These are phyloP conservation scores for Chaetops frenatus DNA, from an alignment of 2,113 vertebrate genomes.

Conservation along the genomic window DNA sequence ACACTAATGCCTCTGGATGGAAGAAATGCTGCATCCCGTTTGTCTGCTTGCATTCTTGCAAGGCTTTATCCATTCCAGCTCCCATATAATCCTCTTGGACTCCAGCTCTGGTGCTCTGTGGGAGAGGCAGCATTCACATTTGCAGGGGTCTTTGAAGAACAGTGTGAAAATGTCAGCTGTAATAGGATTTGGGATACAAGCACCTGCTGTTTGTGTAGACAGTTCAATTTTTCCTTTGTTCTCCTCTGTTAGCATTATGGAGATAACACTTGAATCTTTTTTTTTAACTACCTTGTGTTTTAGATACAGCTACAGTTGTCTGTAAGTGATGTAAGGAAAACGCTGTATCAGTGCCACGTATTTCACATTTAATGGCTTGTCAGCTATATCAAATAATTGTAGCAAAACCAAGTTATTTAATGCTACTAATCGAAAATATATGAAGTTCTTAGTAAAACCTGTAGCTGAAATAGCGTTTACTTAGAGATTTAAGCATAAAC, in stretches of 20 bases:
- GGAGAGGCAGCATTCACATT: not conserved
- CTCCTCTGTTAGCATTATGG: not conserved
- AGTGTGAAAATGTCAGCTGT: not conserved
- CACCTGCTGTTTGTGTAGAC: not conserved
- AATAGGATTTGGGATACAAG: not conserved
- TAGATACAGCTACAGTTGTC: not conserved
- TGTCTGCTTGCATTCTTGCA: not conserved
- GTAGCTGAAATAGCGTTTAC: not conserved
- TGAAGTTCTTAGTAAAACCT: not conserved
- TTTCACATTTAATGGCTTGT: not conserved
- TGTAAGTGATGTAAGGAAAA: not conserved
- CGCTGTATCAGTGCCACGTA: not conserved
- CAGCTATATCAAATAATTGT: accelerated
- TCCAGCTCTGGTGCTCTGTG: not conserved
- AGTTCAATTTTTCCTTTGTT: not conserved
- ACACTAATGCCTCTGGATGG: not conserved
- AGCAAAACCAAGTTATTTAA: not conserved
- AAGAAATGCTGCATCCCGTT: not conserved
- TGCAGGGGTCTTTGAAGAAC: constrained; percentile 7
- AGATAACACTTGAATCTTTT: not conserved
- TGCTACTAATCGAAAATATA: not conserved
- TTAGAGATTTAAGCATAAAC: not conserved
- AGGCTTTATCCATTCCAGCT: not conserved
- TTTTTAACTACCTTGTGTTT: not conserved
- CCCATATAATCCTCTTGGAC: not conserved